These are phyloP conservation scores for Athene noctua DNA, from an alignment of 2,113 vertebrate species.

Conservation along the genomic window DNA sequence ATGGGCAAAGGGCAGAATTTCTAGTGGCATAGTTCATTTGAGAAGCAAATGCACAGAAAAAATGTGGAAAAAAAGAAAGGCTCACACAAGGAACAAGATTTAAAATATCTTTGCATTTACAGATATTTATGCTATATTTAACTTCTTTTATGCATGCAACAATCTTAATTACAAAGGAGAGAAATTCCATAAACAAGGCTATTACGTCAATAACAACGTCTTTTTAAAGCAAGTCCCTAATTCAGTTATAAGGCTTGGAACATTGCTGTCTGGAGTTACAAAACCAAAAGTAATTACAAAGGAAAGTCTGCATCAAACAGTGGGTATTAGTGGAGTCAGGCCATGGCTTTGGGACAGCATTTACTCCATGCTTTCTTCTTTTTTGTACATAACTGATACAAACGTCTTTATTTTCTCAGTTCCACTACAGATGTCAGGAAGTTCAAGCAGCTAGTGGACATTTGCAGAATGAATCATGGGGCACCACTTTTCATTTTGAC, in stretches of 20 bases:
- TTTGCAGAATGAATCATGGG: slow-evolving; percentile 27
- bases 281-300: slow-evolving; percentile 61
- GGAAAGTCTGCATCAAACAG: slow-evolving; percentile 14
- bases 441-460: not conserved
- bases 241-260: slow-evolving; percentile 39
- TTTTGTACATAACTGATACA: not conserved
- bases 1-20: not conserved
- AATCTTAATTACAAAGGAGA: slow-evolving; percentile 42
- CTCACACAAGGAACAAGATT: not conserved
- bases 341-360: slow-evolving; percentile 2
- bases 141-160: slow-evolving; percentile 37
- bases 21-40: not conserved
- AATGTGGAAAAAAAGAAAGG: not conserved
- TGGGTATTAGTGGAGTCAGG: slow-evolving; percentile 2
- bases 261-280: slow-evolving; percentile 30
- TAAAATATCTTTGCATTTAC: slow-evolving; percentile 14
- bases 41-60: not conserved
- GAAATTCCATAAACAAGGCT: slow-evolving; percentile 39
- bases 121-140: slow-evolving; percentile 26
- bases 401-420: slow-evolving; percentile 16
- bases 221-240: slow-evolving; percentile 59
- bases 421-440: slow-evolving; percentile 15
- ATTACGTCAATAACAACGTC: slow-evolving; percentile 42
- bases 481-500: slow-evolving; percentile 1
- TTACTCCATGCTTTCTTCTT: not conserved